Evolutionary conservation across 1,140 invertebrate species (phyloP).

Genomic region (Contarinia nasturtii): DNA sequence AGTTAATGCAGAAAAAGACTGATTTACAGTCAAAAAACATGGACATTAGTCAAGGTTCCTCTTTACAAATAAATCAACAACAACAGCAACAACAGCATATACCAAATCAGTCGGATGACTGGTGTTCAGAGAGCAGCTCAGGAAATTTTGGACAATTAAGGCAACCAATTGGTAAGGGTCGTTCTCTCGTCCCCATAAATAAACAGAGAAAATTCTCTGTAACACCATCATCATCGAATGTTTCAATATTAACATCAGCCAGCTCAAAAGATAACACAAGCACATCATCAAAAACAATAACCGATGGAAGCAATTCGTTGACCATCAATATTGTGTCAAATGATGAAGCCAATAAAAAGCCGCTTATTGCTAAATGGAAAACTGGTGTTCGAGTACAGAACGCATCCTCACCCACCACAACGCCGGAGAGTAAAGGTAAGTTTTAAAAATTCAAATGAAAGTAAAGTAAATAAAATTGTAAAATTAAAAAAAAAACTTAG

Average conservation of each 20-base stretch:
- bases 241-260: no score
- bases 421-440: background rate
- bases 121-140: constrained; percentile 41
- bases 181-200: no score
- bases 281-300: no score
- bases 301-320: no score
- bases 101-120: constrained; percentile 41
- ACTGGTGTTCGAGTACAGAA: constrained; percentile 45
- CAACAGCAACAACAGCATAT: constrained; percentile 2
- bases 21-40: constrained; percentile 16
- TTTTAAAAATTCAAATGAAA: background rate
- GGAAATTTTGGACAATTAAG: constrained; percentile 48
- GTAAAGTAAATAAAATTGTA: background rate
- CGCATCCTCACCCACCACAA: background rate
- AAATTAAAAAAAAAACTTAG: no score
- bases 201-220: no score
- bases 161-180: constrained; percentile 11
- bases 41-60: constrained; percentile 1
- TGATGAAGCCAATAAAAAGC: constrained; percentile 23
- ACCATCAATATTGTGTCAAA: background rate
- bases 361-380: constrained; percentile 48
- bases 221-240: no score
- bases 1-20: constrained; percentile 48
- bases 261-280: no score
- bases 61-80: background rate